phyloP scores from a whole-genome alignment of 1,140 invertebrate genomes.

The Drosophila ananassae region DNA sequence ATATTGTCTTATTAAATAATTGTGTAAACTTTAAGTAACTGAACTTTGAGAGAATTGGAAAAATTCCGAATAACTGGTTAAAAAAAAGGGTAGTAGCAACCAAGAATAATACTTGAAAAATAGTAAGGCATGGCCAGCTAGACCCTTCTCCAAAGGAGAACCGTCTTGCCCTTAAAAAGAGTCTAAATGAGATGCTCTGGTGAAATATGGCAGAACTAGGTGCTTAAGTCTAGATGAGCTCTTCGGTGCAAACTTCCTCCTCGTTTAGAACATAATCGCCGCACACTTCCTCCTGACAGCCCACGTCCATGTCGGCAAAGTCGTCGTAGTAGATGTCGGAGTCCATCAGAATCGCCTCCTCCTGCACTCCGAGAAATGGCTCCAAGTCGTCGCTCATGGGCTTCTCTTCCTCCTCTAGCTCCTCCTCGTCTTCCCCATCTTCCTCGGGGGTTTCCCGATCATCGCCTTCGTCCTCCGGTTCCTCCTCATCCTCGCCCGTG shows the following conservation, averaged over 20 bases:
- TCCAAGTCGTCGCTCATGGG: not conserved
- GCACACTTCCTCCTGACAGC: constrained; percentile 73
- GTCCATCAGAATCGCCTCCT: constrained; percentile 41
- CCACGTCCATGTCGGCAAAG: constrained; percentile 72
- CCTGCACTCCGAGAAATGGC: constrained; percentile 24
- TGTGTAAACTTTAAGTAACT: constrained; percentile 7
- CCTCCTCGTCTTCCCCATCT: constrained; percentile 33
- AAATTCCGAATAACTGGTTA: not conserved
- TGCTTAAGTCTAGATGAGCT: constrained; percentile 48
- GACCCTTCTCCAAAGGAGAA: not conserved
- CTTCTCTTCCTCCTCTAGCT: constrained; percentile 16
- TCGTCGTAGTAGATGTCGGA: constrained; percentile 64
- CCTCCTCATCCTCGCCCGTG: constrained; percentile 60
- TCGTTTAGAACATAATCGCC: constrained; percentile 65
- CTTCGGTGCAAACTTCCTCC: constrained; percentile 72
- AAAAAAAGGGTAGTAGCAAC: not conserved
- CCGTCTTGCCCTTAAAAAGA: constrained; percentile 2
- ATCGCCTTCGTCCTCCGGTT: constrained; percentile 13
- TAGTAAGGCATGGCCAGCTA: not conserved
- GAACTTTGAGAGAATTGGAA: constrained; percentile 3
- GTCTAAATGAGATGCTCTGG: constrained; percentile 4
- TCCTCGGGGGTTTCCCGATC: constrained; percentile 7
- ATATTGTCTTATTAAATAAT: not conserved
- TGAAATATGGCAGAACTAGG: constrained; percentile 19
- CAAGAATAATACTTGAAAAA: not conserved